These are phyloP conservation scores for Regulus satrapa DNA, from an alignment of 2,113 vertebrate species.

Conservation along the genomic window DNA sequence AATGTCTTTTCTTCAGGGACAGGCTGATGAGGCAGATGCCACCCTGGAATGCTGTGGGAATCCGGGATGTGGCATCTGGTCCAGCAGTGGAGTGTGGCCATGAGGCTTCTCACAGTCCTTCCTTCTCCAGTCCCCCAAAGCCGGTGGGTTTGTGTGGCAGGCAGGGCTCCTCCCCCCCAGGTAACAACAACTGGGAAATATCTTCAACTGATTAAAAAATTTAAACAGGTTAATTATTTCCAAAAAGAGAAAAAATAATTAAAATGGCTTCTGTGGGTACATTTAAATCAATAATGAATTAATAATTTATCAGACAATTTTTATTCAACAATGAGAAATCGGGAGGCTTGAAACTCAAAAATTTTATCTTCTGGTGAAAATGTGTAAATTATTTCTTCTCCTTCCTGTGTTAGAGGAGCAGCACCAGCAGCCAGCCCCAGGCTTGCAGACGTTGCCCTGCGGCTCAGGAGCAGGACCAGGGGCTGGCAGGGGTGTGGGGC, in stretches of 20 bases:
- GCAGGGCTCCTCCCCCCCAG: not conserved
- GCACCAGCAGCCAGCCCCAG: not conserved
- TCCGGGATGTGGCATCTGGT: not conserved
- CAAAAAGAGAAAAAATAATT: slow-evolving; percentile 51
- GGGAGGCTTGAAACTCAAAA: slow-evolving; percentile 10
- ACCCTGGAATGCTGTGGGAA: not conserved
- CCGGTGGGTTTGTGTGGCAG: not conserved
- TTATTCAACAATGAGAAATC: slow-evolving; percentile 53
- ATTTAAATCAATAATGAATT: slow-evolving; percentile 65
- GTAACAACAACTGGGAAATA: not conserved
- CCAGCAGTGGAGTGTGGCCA: not conserved
- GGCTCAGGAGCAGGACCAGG: not conserved
- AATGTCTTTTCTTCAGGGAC: not conserved
- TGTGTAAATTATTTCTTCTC: not conserved
- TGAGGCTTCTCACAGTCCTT: not conserved
- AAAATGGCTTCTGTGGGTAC: slow-evolving; percentile 54
- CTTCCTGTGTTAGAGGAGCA: not conserved
- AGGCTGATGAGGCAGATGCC: not conserved
- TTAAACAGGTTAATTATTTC: slow-evolving; percentile 64
- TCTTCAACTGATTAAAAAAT: slow-evolving; percentile 51
- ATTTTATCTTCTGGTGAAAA: not conserved
- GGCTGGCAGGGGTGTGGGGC: not conserved
- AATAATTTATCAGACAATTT: slow-evolving; percentile 67
- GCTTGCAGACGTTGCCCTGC: not conserved
- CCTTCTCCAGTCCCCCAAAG: not conserved